Base-by-base conservation (phyloP, 2,888 invertebrate genomes). In the Spodoptera littoralis region DNA sequence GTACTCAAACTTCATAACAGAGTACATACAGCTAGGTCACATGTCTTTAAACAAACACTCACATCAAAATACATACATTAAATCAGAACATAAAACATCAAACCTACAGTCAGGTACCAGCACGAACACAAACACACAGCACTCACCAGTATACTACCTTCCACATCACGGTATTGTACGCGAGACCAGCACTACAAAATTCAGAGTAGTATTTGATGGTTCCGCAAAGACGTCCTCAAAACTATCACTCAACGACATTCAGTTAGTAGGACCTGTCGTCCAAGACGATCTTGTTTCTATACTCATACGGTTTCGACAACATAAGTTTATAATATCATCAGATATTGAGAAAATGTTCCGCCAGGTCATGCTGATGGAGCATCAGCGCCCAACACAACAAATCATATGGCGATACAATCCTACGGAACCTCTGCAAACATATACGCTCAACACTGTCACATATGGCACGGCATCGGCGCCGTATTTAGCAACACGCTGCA, bases 311-410 rank as follows among this genome's bases (percentile, higher is more conserved):
- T 53, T 53, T 12, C 52, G 52, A 4, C 52, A 53, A 6, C 24
- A 44, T 44, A 53, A 44, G 13, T 44, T 5, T n/a, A 44, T 53
- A 2, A 22, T 42, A 30, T 51, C 41, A 30, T 41, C 51, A 9
- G 51, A 51, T 11, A 22, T 51, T 3, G 53, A 53, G 24, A 53
- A 53, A 44, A 53, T 53, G 53, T 53, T 41, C n/a, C 43, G 53
- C 8, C 44, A 53, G 24, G 24, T 53, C 3, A 1, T 11, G n/a
- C 2, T 43, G 0, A 24, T 22, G 11, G 22, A 43, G 43, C 24
- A 44, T 27, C 53, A 53, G 3, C 1, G 53, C 2, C 43, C 53
- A 5, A 8, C 43, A n/a, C 53, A 53, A 13, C 53, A 44, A 44
- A 44, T 53, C 0, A n/a, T 53, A 24, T 53, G 53, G 53, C 44